Evolutionary conservation across 1,140 invertebrate species (phyloP).

Genomic region (Eufriesea mexicana): DNA sequence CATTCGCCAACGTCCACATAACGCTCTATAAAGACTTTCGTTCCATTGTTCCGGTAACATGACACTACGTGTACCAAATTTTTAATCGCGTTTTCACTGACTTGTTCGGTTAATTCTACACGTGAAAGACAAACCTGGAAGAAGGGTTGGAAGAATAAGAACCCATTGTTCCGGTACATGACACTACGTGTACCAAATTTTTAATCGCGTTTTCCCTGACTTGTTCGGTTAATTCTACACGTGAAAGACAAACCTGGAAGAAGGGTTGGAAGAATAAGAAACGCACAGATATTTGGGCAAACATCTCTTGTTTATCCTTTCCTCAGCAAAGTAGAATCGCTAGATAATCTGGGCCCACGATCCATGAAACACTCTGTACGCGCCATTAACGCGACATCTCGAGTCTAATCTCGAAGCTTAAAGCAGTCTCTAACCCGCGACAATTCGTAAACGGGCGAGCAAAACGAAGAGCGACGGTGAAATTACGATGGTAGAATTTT

Average conservation of each 20-base stretch:
- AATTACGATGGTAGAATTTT: not conserved
- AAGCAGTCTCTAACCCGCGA: not conserved
- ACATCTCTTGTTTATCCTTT: not conserved
- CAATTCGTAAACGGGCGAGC: not conserved
- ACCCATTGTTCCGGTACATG: not conserved
- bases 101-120: not conserved
- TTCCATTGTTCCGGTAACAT: not conserved
- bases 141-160: too few species aligned
- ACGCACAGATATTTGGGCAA: too few species aligned
- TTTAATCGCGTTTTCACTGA: not conserved
- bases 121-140: too few species aligned
- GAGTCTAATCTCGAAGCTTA: not conserved
- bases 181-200: slow-evolving; percentile 19
- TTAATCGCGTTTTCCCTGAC: not conserved
- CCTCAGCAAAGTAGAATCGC: not conserved
- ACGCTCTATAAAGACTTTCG: not conserved
- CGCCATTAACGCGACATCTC: not conserved
- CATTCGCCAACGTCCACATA: not conserved
- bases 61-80: slow-evolving; percentile 13
- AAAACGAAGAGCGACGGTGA: not conserved
- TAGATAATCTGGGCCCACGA: not conserved
- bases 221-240: not conserved
- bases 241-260: too few species aligned
- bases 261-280: too few species aligned
- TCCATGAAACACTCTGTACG: not conserved